phyloP scores from a whole-genome alignment of 1,140 invertebrate genomes.

The Amyelois transitella region DNA sequence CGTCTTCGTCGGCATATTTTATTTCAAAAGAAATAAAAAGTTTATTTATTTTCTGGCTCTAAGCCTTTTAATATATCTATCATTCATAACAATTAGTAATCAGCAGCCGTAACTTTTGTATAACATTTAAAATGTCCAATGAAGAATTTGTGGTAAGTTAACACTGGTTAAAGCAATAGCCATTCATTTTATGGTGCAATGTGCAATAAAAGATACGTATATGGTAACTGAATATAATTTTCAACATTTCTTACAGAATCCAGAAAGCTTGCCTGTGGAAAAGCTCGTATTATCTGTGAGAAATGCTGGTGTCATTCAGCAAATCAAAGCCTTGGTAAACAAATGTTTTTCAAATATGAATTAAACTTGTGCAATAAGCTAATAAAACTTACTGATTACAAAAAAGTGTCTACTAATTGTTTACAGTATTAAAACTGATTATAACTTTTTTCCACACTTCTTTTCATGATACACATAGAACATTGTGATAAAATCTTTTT shows the following conservation, averaged over 20 bases:
- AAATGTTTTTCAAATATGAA: not conserved
- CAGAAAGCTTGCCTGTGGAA: slow-evolving; percentile 57
- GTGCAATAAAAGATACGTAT: not conserved
- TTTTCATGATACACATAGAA: too few relatives aligned
- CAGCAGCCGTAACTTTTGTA: not conserved
- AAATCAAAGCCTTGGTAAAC: slow-evolving; percentile 62
- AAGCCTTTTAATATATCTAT: too few relatives aligned
- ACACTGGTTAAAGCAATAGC: not conserved
- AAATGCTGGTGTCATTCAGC: slow-evolving; percentile 55
- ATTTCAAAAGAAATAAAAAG: too few relatives aligned
- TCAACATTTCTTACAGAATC: slow-evolving; percentile 52
- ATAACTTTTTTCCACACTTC: too few relatives aligned
- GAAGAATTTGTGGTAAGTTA: not conserved
- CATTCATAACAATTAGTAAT: too few relatives aligned
- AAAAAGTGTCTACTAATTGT: too few relatives aligned
- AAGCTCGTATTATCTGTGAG: slow-evolving; percentile 44
- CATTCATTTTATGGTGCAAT: not conserved
- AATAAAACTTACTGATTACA: too few relatives aligned
- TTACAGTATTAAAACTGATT: too few relatives aligned
- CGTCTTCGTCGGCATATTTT: too few relatives aligned
- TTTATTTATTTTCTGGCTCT: too few relatives aligned
- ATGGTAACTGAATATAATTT: too few relatives aligned
- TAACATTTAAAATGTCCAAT: not conserved
- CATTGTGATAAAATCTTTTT: too few relatives aligned
- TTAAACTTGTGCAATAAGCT: not conserved